Conservation (phyloP, 1,140 invertebrate genomes). For the Lerema accius region DNA sequence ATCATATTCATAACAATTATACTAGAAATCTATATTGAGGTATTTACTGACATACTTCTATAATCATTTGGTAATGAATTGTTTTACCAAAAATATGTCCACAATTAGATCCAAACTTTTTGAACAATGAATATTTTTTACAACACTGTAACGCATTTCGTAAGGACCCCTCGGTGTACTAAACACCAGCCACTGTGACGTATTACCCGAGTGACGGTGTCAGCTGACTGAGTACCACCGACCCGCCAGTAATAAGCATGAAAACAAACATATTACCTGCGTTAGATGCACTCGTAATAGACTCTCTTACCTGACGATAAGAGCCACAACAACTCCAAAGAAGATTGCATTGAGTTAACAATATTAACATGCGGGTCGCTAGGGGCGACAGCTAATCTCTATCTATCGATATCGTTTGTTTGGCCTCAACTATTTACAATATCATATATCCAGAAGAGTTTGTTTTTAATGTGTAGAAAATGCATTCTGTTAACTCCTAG, state of each 20-base stretch:
- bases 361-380: slow-evolving; percentile 55
- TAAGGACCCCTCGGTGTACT: slow-evolving; percentile 2
- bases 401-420: slow-evolving; percentile 47
- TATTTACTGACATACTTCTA: too few species aligned
- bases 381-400: slow-evolving; percentile 31
- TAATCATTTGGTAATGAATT: too few species aligned
- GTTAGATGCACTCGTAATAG: background rate
- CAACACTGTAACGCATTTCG: slow-evolving; percentile 5
- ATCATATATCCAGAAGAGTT: too few species aligned
- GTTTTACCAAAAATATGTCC: too few species aligned
- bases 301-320: slow-evolving; percentile 45
- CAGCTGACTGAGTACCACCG: slow-evolving; percentile 38
- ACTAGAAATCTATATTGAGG: too few species aligned
- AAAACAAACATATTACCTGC: slow-evolving; percentile 4
- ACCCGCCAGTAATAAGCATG: slow-evolving; percentile 37
- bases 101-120: too few species aligned
- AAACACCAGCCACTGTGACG: background rate
- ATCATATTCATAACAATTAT: too few species aligned
- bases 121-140: too few species aligned
- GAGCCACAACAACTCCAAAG: slow-evolving; percentile 33
- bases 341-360: slow-evolving; percentile 51
- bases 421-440: too few species aligned
- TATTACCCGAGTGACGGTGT: slow-evolving; percentile 23
- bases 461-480: too few species aligned
- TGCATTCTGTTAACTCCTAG: too few species aligned